Conservation (phyloP, 2,113 vertebrate species). For the Dendrocopos noguchii region DNA sequence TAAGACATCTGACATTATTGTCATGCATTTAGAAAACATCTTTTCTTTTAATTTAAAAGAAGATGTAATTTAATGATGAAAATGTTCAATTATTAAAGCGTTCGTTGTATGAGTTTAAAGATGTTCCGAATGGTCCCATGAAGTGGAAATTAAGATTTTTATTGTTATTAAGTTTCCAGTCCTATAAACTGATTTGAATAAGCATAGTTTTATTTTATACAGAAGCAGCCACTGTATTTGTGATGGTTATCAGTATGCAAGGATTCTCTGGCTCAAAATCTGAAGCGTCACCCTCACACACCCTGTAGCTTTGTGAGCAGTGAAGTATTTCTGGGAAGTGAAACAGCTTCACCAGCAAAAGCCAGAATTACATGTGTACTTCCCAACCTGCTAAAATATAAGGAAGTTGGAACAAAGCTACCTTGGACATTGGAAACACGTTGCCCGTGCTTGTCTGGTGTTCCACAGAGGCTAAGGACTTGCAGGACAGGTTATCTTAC, state of each 20-base stretch:
- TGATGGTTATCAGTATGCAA: neutral
- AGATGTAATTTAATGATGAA: conserved; percentile 12
- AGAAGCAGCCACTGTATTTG: neutral
- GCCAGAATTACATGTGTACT: neutral
- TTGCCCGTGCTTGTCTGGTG: neutral
- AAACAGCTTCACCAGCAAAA: neutral
- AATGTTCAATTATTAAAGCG: neutral
- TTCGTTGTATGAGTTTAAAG: neutral
- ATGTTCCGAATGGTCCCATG: neutral
- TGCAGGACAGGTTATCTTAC: neutral
- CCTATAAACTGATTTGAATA: neutral
- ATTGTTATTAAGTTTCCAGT: neutral
- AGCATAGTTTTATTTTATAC: neutral
- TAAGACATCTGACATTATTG: conserved; percentile 6
- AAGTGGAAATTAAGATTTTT: neutral
- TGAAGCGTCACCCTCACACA: neutral
- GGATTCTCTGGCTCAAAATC: neutral
- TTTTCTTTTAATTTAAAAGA: conserved; percentile 2
- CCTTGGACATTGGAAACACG: neutral
- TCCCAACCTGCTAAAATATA: neutral
- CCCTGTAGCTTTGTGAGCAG: neutral
- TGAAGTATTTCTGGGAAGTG: neutral
- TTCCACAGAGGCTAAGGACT: rapidly evolving
- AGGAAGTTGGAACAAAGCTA: neutral
- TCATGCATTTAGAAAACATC: conserved; percentile 1